A percentile compares a stretch with the other conserved stretches of the same genome.
These are phyloP conservation scores for Crotalus horridus DNA, from an alignment of 2,113 vertebrate species.

Conservation along the genomic window DNA sequence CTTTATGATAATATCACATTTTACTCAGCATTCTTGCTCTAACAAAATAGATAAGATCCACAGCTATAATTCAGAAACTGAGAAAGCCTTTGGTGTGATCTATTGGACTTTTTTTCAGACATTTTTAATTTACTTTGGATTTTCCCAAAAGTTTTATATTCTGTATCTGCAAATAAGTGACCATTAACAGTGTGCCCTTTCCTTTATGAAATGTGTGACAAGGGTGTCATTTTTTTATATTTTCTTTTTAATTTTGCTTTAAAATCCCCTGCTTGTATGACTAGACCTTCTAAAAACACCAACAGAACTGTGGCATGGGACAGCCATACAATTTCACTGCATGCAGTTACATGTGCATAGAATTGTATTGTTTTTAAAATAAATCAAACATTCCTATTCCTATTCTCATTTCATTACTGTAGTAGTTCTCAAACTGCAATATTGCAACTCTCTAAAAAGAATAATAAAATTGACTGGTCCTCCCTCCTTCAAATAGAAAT, in stretches of 20 bases:
- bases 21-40: background rate
- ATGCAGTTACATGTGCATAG: background rate
- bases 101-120: background rate
- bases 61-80: background rate
- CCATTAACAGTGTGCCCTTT: background rate
- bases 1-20: background rate
- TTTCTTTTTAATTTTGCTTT: background rate
- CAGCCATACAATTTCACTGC: background rate
- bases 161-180: background rate
- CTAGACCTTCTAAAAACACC: background rate
- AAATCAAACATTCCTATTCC: background rate
- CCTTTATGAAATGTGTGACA: background rate
- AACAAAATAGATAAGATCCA: background rate
- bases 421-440: background rate
- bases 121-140: background rate
- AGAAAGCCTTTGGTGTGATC: background rate
- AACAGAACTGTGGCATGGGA: background rate
- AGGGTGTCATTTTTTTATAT: background rate
- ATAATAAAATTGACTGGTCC: background rate
- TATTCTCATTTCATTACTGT: background rate
- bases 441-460: background rate
- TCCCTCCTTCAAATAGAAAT: background rate
- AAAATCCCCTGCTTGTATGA: background rate
- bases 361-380: background rate
- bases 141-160: background rate